Conservation (phyloP, 2,797 vertebrate genomes). For the Periophthalmus magnuspinnatus region DNA sequence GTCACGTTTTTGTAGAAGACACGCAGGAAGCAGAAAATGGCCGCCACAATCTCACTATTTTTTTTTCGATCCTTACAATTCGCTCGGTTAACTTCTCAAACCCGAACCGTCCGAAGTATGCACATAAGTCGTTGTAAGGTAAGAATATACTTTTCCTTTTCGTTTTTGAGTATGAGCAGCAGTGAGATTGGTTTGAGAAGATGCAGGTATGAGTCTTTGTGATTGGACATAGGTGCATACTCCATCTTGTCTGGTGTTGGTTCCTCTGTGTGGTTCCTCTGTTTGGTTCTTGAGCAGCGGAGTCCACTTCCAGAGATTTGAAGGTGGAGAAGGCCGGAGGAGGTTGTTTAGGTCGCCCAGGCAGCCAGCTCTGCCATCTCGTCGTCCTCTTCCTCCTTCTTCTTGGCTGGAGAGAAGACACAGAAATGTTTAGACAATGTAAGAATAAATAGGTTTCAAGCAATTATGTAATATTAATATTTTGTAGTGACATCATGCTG, state of each 20-base stretch:
- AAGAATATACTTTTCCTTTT: background rate
- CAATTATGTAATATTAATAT: too few species aligned
- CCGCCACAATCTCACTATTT: constrained; percentile 14
- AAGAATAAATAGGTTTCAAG: background rate
- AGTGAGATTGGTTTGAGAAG: background rate
- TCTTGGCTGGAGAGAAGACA: constrained; percentile 57
- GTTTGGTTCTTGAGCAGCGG: constrained; percentile 18
- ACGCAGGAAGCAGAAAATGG: constrained; percentile 51
- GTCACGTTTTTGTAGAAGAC: constrained; percentile 17
- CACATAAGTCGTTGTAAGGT: constrained; percentile 11
- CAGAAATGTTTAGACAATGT: too few species aligned
- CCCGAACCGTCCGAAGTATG: constrained; percentile 35
- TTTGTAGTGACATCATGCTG: too few species aligned
- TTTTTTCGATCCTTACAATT: background rate
- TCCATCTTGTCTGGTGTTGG: background rate
- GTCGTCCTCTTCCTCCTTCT: constrained; percentile 92
- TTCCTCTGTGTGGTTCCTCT: background rate
- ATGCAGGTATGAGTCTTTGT: background rate
- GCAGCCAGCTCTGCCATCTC: constrained; percentile 93
- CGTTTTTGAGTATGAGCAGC: background rate
- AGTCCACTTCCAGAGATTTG: constrained; percentile 27
- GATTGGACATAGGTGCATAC: background rate
- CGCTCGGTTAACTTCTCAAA: constrained; percentile 34
- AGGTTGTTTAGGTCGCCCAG: constrained; percentile 79
- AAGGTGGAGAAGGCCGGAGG: constrained; percentile 25